phyloP scores from a whole-genome alignment of 2,113 vertebrate species.

The Hemicordylus capensis region DNA sequence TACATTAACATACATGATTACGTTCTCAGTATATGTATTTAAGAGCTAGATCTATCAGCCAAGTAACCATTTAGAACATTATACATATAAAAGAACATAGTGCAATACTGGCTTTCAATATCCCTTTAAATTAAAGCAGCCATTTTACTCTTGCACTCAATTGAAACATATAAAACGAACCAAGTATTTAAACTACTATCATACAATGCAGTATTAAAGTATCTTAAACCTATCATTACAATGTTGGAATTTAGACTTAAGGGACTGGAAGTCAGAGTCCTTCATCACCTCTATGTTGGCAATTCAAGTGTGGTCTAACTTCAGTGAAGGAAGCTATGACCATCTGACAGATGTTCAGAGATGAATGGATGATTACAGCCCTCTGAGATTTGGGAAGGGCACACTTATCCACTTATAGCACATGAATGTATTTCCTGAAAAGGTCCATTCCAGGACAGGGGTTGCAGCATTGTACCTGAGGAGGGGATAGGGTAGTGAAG shows the following conservation, averaged over 20 bases:
- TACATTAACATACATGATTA: background rate
- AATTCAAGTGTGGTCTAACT: background rate
- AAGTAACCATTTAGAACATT: background rate
- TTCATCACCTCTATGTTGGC: slow-evolving; percentile 5
- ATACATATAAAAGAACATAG: background rate
- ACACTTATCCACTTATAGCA: background rate
- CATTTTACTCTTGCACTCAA: background rate
- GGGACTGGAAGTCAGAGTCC: background rate
- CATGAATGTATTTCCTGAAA: background rate
- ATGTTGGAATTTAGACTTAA: background rate
- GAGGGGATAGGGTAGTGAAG: background rate
- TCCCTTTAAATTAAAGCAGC: background rate
- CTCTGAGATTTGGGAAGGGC: background rate
- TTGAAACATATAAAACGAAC: background rate
- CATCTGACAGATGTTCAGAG: background rate
- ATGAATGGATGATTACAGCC: slow-evolving; percentile 18
- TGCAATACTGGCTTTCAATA: background rate
- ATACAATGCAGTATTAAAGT: background rate
- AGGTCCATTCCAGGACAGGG: slow-evolving; percentile 10
- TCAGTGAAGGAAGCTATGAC: background rate
- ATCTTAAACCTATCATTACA: background rate
- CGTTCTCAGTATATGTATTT: background rate
- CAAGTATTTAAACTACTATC: background rate
- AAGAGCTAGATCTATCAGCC: background rate
- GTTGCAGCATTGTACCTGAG: background rate